A percentile compares a stretch with the other conserved stretches of the same genome.
Evolutionary conservation across 2,888 invertebrate genomes (phyloP).

Genomic region (Polymixis lichenea): DNA sequence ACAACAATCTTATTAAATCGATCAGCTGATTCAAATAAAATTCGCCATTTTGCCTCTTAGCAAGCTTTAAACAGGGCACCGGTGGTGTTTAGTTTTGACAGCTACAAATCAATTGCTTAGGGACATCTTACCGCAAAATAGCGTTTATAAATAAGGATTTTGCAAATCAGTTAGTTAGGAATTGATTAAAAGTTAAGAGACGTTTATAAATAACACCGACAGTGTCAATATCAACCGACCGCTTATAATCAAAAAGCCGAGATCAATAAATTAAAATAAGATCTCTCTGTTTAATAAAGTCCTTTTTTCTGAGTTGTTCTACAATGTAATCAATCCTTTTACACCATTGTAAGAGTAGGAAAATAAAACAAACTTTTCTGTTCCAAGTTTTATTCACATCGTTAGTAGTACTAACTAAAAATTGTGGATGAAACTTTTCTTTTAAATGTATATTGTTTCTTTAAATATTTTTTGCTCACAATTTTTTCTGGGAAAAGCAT

Average conservation of each 20-base stretch:
- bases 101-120: too few relatives aligned
- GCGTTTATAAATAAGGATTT: too few relatives aligned
- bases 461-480: not conserved
- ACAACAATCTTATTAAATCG: too few relatives aligned
- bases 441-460: not conserved
- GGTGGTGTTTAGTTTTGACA: too few relatives aligned
- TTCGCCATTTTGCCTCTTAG: too few relatives aligned
- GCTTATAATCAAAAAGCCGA: not conserved
- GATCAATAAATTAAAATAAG: not conserved
- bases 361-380: conserved; percentile 15
- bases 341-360: not conserved
- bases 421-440: not conserved
- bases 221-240: not conserved
- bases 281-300: not conserved
- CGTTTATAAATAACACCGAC: too few relatives aligned
- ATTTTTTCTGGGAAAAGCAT: not conserved
- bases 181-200: too few relatives aligned
- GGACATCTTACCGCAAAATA: too few relatives aligned
- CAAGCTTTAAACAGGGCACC: too few relatives aligned
- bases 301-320: not conserved
- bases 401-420: conserved; percentile 21
- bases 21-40: too few relatives aligned
- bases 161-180: too few relatives aligned
- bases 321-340: conserved; percentile 8
- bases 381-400: conserved; percentile 14